These are phyloP conservation scores for Agrochola lota DNA, from an alignment of 2,888 invertebrate species.

Conservation along the genomic window DNA sequence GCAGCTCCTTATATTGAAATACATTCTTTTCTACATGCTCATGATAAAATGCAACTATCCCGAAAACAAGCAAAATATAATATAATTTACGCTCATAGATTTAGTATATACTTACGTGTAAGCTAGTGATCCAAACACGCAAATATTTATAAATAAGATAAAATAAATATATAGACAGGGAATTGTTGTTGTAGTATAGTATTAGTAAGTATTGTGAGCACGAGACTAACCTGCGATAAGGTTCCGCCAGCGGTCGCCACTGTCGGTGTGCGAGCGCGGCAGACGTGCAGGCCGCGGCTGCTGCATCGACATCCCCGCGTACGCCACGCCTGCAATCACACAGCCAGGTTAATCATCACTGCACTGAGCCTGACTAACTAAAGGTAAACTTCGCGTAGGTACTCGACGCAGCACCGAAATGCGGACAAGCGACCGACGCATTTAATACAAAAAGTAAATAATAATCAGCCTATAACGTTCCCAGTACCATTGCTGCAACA, in stretches of 20 bases:
- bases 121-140: too few relatives aligned
- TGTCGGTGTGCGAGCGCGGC: slow-evolving; percentile 32
- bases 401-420: background rate
- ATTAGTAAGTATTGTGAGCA: background rate
- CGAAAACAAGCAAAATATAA: too few relatives aligned
- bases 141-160: background rate
- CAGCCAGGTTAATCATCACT: background rate
- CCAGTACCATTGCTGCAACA: background rate
- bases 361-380: background rate
- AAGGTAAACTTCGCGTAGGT: background rate
- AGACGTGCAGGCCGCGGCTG: slow-evolving; percentile 36
- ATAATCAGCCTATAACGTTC: background rate
- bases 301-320: background rate
- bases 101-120: background rate
- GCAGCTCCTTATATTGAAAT: too few relatives aligned
- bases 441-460: background rate
- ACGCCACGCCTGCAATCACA: slow-evolving; percentile 25
- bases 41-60: too few relatives aligned
- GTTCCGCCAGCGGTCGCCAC: slow-evolving; percentile 58
- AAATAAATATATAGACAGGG: background rate
- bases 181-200: background rate
- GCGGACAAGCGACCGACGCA: background rate
- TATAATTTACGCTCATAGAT: too few relatives aligned
- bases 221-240: slow-evolving; percentile 62
- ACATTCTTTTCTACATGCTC: too few relatives aligned